phyloP scores from a whole-genome alignment of 1,140 invertebrate species.

The Sipha flava region DNA sequence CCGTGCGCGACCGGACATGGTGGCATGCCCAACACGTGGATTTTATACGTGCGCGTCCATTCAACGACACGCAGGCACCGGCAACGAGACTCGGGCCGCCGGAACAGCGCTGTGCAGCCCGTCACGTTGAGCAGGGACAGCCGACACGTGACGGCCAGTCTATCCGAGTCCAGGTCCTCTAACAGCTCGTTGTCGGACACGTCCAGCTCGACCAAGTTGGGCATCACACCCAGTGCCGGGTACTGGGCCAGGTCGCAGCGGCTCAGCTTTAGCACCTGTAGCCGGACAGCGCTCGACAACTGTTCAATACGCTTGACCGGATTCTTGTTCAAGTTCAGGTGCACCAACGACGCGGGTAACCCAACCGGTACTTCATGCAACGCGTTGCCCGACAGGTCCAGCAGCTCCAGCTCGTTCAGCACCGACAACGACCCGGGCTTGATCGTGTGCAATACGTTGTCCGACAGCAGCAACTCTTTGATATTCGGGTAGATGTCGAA shows the following conservation, averaged over 20 bases:
- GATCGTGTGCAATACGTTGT: neutral
- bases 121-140: neutral
- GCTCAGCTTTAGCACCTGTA: neutral
- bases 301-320: neutral
- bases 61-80: neutral
- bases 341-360: neutral
- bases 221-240: neutral
- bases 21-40: neutral
- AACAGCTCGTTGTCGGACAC: neutral
- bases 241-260: neutral
- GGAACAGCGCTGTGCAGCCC: neutral
- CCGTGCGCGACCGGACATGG: neutral
- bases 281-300: neutral
- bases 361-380: neutral
- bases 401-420: neutral
- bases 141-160: neutral
- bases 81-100: neutral
- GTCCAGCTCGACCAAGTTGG: neutral
- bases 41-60: neutral
- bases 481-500: neutral
- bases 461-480: neutral
- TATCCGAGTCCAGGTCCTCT: neutral
- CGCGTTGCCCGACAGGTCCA: neutral
- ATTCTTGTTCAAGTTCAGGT: neutral
- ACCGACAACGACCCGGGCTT: neutral